These are phyloP conservation scores for Sternotherus odoratus DNA, from an alignment of 2,797 vertebrate genomes.

Conservation along the genomic window DNA sequence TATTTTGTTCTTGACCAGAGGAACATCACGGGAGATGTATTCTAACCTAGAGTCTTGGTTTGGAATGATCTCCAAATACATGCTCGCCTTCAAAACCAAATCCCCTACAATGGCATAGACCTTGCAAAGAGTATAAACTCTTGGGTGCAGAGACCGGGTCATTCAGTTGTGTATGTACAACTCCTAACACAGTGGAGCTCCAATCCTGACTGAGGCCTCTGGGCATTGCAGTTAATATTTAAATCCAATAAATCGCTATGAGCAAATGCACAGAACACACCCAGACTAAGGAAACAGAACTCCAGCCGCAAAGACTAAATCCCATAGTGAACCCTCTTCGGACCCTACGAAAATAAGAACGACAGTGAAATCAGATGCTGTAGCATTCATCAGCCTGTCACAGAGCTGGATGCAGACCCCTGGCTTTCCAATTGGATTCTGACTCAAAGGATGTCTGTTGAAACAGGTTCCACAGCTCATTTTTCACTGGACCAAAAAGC, in stretches of 20 bases:
- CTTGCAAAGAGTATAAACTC: not conserved
- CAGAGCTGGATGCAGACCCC: not conserved
- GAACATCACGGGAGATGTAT: not conserved
- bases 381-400: not conserved
- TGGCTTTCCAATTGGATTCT: not conserved
- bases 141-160: not conserved
- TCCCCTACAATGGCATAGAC: not conserved
- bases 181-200: not conserved
- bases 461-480: slow-evolving; percentile 13
- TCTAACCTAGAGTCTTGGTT: not conserved
- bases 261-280: not conserved
- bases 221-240: not conserved
- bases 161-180: not conserved
- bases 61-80: not conserved
- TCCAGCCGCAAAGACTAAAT: not conserved
- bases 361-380: not conserved
- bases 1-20: not conserved
- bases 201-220: not conserved
- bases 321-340: not conserved
- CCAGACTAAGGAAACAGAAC: not conserved
- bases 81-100: not conserved
- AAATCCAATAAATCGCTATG: not conserved
- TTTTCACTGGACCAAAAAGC: not conserved
- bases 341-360: not conserved
- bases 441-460: not conserved